These are phyloP conservation scores for Proctacanthus coquilletti DNA, from an alignment of 1,140 invertebrate species.

Conservation along the genomic window DNA sequence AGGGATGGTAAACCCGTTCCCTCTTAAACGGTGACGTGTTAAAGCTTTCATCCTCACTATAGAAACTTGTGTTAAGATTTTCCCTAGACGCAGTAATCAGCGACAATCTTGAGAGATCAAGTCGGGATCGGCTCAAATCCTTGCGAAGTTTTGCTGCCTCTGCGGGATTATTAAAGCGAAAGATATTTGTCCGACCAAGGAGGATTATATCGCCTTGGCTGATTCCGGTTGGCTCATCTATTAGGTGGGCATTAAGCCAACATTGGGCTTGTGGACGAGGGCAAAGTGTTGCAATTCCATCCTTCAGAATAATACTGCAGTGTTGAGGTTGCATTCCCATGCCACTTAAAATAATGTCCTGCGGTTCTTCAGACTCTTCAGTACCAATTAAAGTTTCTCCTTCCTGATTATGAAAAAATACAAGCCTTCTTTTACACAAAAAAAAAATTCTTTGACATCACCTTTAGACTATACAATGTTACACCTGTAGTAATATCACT, in stretches of 20 bases:
- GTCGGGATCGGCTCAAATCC: constrained; percentile 46
- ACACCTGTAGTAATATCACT: constrained; percentile 84
- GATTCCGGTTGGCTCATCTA: constrained; percentile 55
- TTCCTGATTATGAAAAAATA: constrained; percentile 28
- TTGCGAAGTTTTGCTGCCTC: constrained; percentile 72
- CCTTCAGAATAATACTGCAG: constrained; percentile 58
- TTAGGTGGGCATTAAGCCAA: constrained; percentile 65
- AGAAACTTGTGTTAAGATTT: constrained; percentile 33
- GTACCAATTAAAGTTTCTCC: constrained; percentile 62
- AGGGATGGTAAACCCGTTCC: constrained; percentile 25
- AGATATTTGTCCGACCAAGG: constrained; percentile 79
- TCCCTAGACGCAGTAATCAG: constrained; percentile 63
- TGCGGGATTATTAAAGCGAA: constrained; percentile 82
- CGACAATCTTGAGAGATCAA: constrained; percentile 67
- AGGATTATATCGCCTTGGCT: constrained; percentile 68
- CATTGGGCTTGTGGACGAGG: constrained; percentile 57
- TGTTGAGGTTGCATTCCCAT: constrained; percentile 69
- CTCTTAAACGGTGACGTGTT: constrained; percentile 18
- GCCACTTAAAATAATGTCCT: constrained; percentile 66
- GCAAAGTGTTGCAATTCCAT: constrained; percentile 58
- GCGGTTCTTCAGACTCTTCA: constrained; percentile 44
- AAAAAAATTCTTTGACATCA: constrained; percentile 23
- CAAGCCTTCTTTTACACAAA: constrained; percentile 3
- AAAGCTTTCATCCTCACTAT: constrained; percentile 20
- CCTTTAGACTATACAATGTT: constrained; percentile 75